Evolutionary conservation across 2,113 vertebrate species (phyloP).

Genomic region (Piaya cayana): DNA sequence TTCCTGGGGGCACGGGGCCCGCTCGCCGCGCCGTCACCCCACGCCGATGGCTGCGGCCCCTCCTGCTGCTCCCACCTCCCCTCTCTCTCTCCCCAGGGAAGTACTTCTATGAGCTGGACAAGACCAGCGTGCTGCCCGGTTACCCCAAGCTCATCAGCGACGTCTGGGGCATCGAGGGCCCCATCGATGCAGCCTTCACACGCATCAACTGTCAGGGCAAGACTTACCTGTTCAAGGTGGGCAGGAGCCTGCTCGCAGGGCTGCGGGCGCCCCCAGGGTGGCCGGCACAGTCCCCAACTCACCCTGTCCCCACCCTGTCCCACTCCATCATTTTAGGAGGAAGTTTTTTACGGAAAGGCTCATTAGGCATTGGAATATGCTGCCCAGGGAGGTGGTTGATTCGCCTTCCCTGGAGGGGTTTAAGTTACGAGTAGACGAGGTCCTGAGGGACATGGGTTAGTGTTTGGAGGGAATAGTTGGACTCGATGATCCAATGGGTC

Average conservation of each 20-base stretch:
- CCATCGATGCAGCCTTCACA: slow-evolving; percentile 93
- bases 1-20: accelerated
- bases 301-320: not conserved
- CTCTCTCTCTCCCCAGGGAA: slow-evolving; percentile 79
- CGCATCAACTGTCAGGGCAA: slow-evolving; percentile 97
- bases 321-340: no score
- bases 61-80: not conserved
- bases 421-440: no score
- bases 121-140: slow-evolving; percentile 80
- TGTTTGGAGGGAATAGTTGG: no score
- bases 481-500: no score
- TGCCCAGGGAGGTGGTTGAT: no score
- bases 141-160: slow-evolving; percentile 93
- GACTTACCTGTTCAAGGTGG: slow-evolving; percentile 95
- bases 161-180: slow-evolving; percentile 90
- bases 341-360: no score
- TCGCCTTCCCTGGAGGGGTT: no score
- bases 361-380: no score
- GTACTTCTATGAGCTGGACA: slow-evolving; percentile 90
- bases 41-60: accelerated
- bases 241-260: not conserved
- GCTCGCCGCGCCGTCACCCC: accelerated
- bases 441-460: no score
- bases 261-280: not conserved
- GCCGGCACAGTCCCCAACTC: not conserved